These are phyloP conservation scores for Spilosoma lubricipeda DNA, from an alignment of 2,888 invertebrate species.

Conservation along the genomic window DNA sequence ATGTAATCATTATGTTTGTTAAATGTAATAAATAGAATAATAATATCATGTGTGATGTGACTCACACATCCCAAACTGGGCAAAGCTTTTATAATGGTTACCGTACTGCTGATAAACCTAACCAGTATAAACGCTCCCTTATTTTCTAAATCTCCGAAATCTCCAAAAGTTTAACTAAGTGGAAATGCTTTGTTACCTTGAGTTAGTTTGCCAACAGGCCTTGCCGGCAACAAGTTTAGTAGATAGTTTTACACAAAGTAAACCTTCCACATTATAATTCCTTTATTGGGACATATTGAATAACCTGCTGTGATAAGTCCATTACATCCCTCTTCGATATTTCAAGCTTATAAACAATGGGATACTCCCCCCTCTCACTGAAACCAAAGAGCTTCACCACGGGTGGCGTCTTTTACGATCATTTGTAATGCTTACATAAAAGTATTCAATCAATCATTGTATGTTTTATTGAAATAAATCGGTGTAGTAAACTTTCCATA, in stretches of 20 bases:
- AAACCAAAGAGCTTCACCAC: constrained; percentile 13
- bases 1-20: too few species aligned
- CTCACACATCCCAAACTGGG: too few species aligned
- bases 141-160: neutral
- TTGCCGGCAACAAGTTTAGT: constrained; percentile 28
- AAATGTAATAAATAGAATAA: too few species aligned
- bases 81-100: too few species aligned
- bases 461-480: constrained; percentile 32
- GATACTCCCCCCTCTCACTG: constrained; percentile 11
- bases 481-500: constrained; percentile 12
- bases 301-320: neutral
- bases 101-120: too few species aligned
- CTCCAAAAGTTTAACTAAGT: constrained; percentile 23
- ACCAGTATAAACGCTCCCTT: neutral
- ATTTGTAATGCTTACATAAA: constrained; percentile 44
- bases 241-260: constrained; percentile 11
- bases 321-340: constrained; percentile 18
- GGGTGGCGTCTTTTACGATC: neutral
- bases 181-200: constrained; percentile 26
- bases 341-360: constrained; percentile 21
- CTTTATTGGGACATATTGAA: constrained; percentile 11
- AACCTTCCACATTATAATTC: neutral
- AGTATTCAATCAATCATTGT: constrained; percentile 30
- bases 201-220: constrained; percentile 6
- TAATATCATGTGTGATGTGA: too few species aligned